Base-by-base conservation (phyloP, 2,888 invertebrate genomes). In the Cenopis cana region DNA sequence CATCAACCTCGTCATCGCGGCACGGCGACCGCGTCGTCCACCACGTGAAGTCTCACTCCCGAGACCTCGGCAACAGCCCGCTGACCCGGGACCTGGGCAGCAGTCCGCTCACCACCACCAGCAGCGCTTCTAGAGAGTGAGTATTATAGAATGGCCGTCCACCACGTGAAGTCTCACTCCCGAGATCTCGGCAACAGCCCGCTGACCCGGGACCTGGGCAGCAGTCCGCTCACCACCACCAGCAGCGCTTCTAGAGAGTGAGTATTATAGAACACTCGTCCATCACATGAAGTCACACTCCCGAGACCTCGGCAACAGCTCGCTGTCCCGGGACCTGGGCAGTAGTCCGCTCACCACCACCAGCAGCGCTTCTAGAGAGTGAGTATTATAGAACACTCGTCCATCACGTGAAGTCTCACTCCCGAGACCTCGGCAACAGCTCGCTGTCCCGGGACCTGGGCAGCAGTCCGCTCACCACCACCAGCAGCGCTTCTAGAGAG, bases 221-320 rank as follows among this genome's bases (percentile, higher is more conserved):
- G 79, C 82, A 93, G 89, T 75, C 90, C 93, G 1, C 83, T 92
- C 0, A 85, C 87, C 20, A 90, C 88, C 79, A 86, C 86, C 73
- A 86, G 84, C 57, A 90, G 89, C 74, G 85, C 81, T 68, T 88
- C 92, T 72, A 89, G 93, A 84, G 93, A 93, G 93, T 93, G 71
- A 90, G 91, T 86, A 24, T 29, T 24, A 24, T 24, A 24, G 24
- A 24, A 24, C 24, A 24, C 76, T 89, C 59, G 81, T 89, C 12
- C 94, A 93, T 77, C 93, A 93, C 79, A 91, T 90, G 81, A 93
- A 93, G 79, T 90, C 91, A 0, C 94, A 91, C 78, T 93, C 93
- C 41, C 81, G 92, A 65, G 93, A 93, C 74, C 81, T 93, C 64
- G 93, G 93, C 67, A 89, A 78, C 82, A 93, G 89, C 75, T 90